A percentile compares a stretch with the other conserved stretches of the same genome.
Evolutionary conservation across 1,140 invertebrate genomes (phyloP).

Genomic region (Rhopalosiphum maidis): DNA sequence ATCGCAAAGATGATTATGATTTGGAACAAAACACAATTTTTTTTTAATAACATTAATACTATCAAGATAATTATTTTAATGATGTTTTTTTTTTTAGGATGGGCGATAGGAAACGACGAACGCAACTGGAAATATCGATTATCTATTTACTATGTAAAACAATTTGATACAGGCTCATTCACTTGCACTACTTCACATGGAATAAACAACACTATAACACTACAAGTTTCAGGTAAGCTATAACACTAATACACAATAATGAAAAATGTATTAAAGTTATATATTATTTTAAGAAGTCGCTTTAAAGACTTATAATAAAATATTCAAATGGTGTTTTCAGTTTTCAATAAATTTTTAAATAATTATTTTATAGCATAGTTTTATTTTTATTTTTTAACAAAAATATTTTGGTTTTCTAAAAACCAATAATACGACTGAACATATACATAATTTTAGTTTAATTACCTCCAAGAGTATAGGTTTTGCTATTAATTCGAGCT

Average conservation of each 20-base stretch:
- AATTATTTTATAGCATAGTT: no score
- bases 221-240: slow-evolving; percentile 78
- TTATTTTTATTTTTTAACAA: neutral
- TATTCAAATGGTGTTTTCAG: neutral
- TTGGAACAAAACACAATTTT: neutral
- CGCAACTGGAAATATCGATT: slow-evolving; percentile 81
- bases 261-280: neutral
- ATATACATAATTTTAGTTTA: neutral
- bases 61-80: neutral
- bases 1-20: slow-evolving; percentile 32
- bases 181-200: slow-evolving; percentile 83
- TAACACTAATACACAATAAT: neutral
- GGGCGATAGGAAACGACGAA: slow-evolving; percentile 79
- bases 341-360: no score
- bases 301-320: neutral
- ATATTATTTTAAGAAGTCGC: neutral
- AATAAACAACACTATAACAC: slow-evolving; percentile 78
- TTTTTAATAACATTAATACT: slow-evolving; percentile 27
- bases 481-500: no score
- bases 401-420: neutral
- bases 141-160: slow-evolving; percentile 81
- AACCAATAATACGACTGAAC: neutral
- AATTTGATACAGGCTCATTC: slow-evolving; percentile 77
- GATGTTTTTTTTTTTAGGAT: slow-evolving; percentile 69
- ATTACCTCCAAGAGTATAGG: no score